These are phyloP conservation scores for Pseudanteris insignis DNA, from an alignment of 2,888 invertebrate species.

Conservation along the genomic window DNA sequence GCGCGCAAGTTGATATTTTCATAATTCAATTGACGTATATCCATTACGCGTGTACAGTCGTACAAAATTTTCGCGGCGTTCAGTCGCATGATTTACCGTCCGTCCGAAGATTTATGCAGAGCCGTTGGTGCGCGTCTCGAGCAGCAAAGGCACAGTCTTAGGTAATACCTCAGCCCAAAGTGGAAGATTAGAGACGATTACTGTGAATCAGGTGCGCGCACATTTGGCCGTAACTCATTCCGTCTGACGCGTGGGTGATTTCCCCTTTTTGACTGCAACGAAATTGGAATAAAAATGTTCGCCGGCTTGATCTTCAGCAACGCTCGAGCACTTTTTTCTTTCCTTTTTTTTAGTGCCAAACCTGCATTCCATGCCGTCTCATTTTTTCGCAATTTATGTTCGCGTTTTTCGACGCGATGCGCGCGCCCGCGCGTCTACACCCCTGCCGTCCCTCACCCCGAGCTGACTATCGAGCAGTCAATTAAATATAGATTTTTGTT, in stretches of 20 bases:
- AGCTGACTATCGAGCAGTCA: conserved; percentile 11
- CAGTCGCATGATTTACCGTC: too few relatives aligned
- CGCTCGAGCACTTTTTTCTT: too few relatives aligned
- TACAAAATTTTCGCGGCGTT: too few relatives aligned
- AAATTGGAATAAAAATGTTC: conserved; percentile 51
- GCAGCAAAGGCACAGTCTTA: too few relatives aligned
- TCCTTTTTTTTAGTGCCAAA: conserved; percentile 13
- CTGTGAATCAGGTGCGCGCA: conserved; percentile 62
- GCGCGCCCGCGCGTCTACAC: neutral
- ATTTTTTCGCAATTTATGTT: conserved; percentile 18
- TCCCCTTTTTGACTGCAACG: conserved; percentile 35
- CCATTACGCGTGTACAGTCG: too few relatives aligned
- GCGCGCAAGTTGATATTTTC: too few relatives aligned
- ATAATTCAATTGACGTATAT: too few relatives aligned
- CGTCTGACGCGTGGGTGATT: conserved; percentile 63
- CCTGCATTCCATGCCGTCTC: conserved; percentile 1
- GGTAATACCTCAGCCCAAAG: conserved; percentile 56
- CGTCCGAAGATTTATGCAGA: too few relatives aligned
- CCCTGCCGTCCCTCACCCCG: too few relatives aligned
- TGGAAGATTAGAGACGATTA: conserved; percentile 67
- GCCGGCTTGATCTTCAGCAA: too few relatives aligned
- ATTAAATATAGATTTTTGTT: conserved; percentile 23
- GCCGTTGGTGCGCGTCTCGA: too few relatives aligned
- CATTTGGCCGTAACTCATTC: conserved; percentile 61
- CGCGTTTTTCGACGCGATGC: neutral